Evolutionary conservation across 2,113 vertebrate species (phyloP).

Genomic region (Megalops atlanticus): DNA sequence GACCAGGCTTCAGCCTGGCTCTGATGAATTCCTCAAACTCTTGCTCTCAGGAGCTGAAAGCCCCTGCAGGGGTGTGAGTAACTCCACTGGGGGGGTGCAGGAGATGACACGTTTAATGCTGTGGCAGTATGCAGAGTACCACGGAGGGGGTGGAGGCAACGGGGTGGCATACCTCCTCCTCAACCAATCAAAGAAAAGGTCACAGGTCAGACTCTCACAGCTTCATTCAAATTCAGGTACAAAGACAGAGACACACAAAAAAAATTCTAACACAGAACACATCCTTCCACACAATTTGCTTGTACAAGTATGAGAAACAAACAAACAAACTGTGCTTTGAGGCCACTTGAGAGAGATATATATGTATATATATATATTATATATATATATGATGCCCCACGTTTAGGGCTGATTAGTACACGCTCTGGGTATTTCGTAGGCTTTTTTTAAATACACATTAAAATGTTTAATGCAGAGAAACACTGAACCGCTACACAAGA

Average conservation of each 20-base stretch:
- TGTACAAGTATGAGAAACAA: slow-evolving; percentile 20
- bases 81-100: slow-evolving; percentile 4
- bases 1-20: background rate
- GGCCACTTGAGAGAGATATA: slow-evolving; percentile 59
- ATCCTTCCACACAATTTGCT: slow-evolving; percentile 21
- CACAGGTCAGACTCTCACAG: slow-evolving; percentile 38
- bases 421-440: slow-evolving; percentile 56
- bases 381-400: slow-evolving; percentile 53
- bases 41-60: background rate
- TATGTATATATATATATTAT: slow-evolving; percentile 36
- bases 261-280: slow-evolving; percentile 25
- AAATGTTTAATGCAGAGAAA: slow-evolving; percentile 44
- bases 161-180: slow-evolving; percentile 36
- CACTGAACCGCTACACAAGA: slow-evolving; percentile 37
- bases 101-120: slow-evolving; percentile 59
- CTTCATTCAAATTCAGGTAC: slow-evolving; percentile 37
- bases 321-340: slow-evolving; percentile 48
- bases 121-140: slow-evolving; percentile 57
- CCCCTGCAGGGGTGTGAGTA: background rate
- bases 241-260: slow-evolving; percentile 29
- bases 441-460: slow-evolving; percentile 60
- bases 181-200: slow-evolving; percentile 19
- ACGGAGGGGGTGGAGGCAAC: slow-evolving; percentile 49
- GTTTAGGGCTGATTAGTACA: slow-evolving; percentile 55
- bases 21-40: background rate